Evolutionary conservation across 1,140 invertebrate species (phyloP).

Genomic region (Ceratoteleas bidentatus): DNA sequence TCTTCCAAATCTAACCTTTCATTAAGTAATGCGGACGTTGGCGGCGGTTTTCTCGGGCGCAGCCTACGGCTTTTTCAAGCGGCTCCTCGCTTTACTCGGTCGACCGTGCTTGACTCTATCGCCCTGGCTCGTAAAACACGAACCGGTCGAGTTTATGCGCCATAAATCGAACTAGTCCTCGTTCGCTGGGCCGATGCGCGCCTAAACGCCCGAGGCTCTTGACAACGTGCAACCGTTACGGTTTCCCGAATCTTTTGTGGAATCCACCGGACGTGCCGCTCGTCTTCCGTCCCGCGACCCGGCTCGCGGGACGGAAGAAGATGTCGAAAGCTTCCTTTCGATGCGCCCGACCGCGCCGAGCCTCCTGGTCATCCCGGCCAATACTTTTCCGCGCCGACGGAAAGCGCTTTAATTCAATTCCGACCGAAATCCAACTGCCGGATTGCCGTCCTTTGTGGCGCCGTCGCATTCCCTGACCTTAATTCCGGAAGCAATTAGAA

Average conservation of each 20-base stretch:
- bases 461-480: constrained; percentile 13
- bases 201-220: constrained; percentile 57
- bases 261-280: constrained; percentile 36
- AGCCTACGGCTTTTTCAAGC: constrained; percentile 43
- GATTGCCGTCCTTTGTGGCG: constrained; percentile 15
- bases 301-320: too few species aligned
- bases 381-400: not conserved
- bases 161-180: constrained; percentile 77
- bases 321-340: not conserved
- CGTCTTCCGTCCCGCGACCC: too few species aligned
- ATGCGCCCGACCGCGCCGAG: not conserved
- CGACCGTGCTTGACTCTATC: constrained; percentile 64
- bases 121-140: constrained; percentile 73
- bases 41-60: constrained; percentile 6
- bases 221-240: constrained; percentile 38
- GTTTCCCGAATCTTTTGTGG: constrained; percentile 45
- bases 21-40: constrained; percentile 47
- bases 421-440: constrained; percentile 7
- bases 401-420: constrained; percentile 29
- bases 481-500: constrained; percentile 39
- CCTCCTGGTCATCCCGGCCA: not conserved
- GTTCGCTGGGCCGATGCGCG: constrained; percentile 63
- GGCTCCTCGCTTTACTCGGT: constrained; percentile 39
- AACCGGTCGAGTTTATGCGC: constrained; percentile 75
- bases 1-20: constrained; percentile 36